These are phyloP conservation scores for Sebastes matsubarae DNA, from an alignment of 2,797 vertebrate species.

Conservation along the genomic window DNA sequence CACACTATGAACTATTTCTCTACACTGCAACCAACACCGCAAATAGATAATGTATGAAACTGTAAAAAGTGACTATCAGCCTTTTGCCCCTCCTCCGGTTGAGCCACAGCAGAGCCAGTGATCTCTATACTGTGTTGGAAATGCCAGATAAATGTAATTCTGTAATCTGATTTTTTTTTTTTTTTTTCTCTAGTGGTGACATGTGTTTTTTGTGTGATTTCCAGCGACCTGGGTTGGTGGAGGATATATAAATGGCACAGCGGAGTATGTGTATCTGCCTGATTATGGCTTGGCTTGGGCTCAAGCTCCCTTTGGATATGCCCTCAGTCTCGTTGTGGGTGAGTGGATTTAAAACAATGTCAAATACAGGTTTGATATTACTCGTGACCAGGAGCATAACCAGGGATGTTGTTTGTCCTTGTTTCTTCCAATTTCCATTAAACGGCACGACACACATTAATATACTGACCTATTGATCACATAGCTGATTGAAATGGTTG, in stretches of 20 bases:
- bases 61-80: no score
- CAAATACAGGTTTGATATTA: not conserved
- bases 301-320: conserved; percentile 96
- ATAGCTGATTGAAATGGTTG: not conserved
- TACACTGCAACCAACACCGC: no score
- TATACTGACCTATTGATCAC: not conserved
- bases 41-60: no score
- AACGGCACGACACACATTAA: not conserved
- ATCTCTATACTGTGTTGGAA: not conserved
- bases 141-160: not conserved
- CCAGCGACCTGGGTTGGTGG: conserved; percentile 98
- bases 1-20: no score
- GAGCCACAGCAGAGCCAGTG: no score
- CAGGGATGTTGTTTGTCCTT: not conserved
- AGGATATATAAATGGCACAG: conserved; percentile 98
- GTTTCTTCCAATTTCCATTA: not conserved
- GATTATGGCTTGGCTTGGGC: conserved; percentile 94
- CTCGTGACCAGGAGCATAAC: not conserved
- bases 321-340: conserved; percentile 95
- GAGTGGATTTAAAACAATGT: conserved; percentile 45
- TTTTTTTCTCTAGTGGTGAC: not conserved
- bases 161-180: not conserved
- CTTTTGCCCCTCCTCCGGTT: no score
- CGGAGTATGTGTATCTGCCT: conserved; percentile 95
- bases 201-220: conserved; percentile 43